phyloP scores from a whole-genome alignment of 1,140 invertebrate genomes.

The Heliconius hermathena region DNA sequence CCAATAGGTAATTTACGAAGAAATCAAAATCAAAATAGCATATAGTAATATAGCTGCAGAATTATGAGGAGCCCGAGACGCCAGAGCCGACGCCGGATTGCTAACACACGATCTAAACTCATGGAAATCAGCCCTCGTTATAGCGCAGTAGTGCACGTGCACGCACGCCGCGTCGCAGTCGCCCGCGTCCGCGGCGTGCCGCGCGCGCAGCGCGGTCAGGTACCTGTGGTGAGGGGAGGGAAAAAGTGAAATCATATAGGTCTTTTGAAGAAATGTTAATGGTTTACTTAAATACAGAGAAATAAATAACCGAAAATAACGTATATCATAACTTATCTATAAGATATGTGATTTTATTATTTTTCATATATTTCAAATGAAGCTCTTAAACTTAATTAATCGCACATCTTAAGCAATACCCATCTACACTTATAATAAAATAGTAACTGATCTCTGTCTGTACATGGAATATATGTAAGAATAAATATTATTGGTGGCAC shows the following conservation, averaged over 20 bases:
- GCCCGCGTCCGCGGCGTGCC: constrained; percentile 70
- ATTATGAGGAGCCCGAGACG: constrained; percentile 75
- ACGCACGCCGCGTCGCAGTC: constrained; percentile 87
- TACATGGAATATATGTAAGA: too few species aligned
- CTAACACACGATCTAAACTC: constrained; percentile 88
- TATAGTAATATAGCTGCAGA: constrained; percentile 68
- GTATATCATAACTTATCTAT: too few species aligned
- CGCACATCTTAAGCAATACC: too few species aligned
- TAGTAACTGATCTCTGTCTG: too few species aligned
- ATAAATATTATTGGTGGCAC: too few species aligned
- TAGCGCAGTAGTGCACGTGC: constrained; percentile 91
- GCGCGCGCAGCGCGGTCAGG: constrained; percentile 83
- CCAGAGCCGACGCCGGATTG: constrained; percentile 87
- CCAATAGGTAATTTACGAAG: constrained; percentile 48
- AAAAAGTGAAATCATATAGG: not conserved
- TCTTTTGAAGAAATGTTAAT: not conserved
- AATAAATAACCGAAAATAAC: too few species aligned
- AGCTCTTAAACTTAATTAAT: too few species aligned
- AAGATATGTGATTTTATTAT: too few species aligned
- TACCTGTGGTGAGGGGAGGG: constrained; percentile 57
- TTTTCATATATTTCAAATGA: too few species aligned
- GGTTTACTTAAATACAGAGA: too few species aligned
- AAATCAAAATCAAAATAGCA: constrained; percentile 70
- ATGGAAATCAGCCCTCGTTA: constrained; percentile 88
- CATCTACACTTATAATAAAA: too few species aligned